phyloP scores from a whole-genome alignment of 2,797 vertebrate genomes.

The Neostethus bicornis region DNA sequence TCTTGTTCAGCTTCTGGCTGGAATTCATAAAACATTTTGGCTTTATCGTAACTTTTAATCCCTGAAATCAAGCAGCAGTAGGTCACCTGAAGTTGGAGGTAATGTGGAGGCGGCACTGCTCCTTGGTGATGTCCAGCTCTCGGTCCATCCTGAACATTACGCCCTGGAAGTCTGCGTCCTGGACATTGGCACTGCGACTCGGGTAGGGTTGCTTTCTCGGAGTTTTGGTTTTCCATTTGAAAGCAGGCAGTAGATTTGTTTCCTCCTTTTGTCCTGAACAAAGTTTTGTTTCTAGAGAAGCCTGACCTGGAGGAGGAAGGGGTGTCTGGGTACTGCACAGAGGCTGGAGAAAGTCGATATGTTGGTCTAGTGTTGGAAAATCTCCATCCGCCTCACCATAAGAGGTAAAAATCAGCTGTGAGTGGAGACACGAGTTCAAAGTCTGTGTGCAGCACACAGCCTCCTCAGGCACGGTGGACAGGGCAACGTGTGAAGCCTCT shows the following conservation, averaged over 20 bases:
- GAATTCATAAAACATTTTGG: slow-evolving; percentile 4
- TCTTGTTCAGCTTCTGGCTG: slow-evolving; percentile 65
- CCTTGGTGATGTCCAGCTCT: slow-evolving; percentile 57
- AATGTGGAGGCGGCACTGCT: slow-evolving; percentile 80
- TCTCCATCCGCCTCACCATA: slow-evolving; percentile 10
- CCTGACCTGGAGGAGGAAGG: background rate
- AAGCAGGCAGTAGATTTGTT: background rate
- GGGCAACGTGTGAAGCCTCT: too few species aligned
- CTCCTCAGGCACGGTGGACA: slow-evolving; percentile 14
- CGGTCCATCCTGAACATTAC: slow-evolving; percentile 85
- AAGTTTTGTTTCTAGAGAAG: slow-evolving; percentile 12
- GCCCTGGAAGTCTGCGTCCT: slow-evolving; percentile 84
- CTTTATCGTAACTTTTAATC: too few species aligned
- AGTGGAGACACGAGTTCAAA: background rate
- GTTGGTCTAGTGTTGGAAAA: slow-evolving; percentile 53
- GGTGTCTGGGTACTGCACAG: slow-evolving; percentile 14
- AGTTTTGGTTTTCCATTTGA: slow-evolving; percentile 55
- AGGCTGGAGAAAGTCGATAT: slow-evolving; percentile 56
- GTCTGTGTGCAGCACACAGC: background rate
- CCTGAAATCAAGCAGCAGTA: too few species aligned
- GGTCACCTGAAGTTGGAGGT: slow-evolving; percentile 81
- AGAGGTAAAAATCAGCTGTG: slow-evolving; percentile 22
- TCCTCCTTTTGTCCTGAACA: slow-evolving; percentile 9
- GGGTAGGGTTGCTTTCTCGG: slow-evolving; percentile 84
- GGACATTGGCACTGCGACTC: slow-evolving; percentile 73